Percentiles rank a stretch among this genome's conserved stretches.
Evolutionary conservation across 2,113 vertebrate genomes (phyloP).

Genomic region (Ammodytes dubius): DNA sequence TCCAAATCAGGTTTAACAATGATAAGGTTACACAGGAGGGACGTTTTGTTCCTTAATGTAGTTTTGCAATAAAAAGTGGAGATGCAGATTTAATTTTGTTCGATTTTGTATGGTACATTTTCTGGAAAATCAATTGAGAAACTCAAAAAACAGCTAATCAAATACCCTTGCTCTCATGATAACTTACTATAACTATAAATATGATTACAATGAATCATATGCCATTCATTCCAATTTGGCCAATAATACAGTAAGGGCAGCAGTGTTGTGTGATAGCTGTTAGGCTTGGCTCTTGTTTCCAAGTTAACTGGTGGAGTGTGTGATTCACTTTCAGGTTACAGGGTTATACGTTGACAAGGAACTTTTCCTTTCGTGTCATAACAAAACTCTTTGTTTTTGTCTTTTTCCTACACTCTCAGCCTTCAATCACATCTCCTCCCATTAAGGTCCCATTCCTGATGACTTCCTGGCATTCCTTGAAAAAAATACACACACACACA

Average conservation of each 20-base stretch:
- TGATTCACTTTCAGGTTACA: conserved; percentile 34
- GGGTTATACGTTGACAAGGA: conserved; percentile 35
- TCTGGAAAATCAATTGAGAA: not conserved
- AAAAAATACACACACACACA: conserved; percentile 9
- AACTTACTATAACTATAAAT: too few relatives aligned
- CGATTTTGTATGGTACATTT: not conserved
- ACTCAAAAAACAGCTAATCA: too few relatives aligned
- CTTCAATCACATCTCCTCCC: conserved; percentile 36
- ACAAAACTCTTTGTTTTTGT: conserved; percentile 55
- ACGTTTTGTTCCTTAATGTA: not conserved
- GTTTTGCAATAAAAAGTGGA: not conserved
- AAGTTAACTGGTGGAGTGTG: not conserved
- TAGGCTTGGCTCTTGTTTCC: not conserved
- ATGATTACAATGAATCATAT: too few relatives aligned
- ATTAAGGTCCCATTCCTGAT: conserved; percentile 27
- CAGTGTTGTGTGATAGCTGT: not conserved
- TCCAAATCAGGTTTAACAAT: not conserved
- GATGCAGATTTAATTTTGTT: not conserved
- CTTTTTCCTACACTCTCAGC: conserved; percentile 54
- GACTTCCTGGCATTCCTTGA: conserved; percentile 59
- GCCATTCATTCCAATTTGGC: not conserved
- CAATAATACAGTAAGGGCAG: not conserved
- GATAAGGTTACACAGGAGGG: not conserved
- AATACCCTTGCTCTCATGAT: too few relatives aligned
- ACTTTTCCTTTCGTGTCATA: conserved; percentile 53